Evolutionary conservation across 35 echinoderm and acorn worm genomes (phyloP), one percentile per base, ranked within the genome.

Genomic region (Apostichopus japonicus): DNA sequence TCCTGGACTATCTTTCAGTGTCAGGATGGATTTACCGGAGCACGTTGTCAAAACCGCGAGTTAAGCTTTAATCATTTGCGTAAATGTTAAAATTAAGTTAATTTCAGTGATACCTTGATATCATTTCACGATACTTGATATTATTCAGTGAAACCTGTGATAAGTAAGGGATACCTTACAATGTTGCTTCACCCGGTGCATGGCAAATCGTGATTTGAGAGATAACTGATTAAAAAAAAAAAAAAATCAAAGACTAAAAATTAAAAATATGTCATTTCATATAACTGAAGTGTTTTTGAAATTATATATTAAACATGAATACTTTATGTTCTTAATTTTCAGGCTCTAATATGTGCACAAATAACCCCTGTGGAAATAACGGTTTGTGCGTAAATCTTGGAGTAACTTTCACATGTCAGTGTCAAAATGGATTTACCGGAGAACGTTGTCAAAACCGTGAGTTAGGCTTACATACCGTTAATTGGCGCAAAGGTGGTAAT

Each of bases 351-450:
- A 6, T 55, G 8, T 83, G 79, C 54, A 11, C 79, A 1, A 17
- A 17, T 17, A 83, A 83, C n/a, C 79, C 79, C 8, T 83, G 51
- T 54, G 79, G 22, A 52, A 11, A 83, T 54, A 83, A 83, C 54
- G 33, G 79, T 54, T 19, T 17, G 13, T 83, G 79, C 19, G 54
- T 44, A 54, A 83, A 83, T n/a, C 54, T 83, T 83, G 19, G 44
- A 44, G 15, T 54, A 53, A 53, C 44, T 54, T 83, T 83, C 79
- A 83, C 54, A 19, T 33, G 79, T n/a, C 24, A 83, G 19, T 83
- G 79, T 25, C 33, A 54, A 4, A 33, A 33, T 33, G 27, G 27
- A 10, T 53, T 53, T 16, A 83, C 79, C 7, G 24, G 51, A 83
- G 33, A 83, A 17, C 10, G 33, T 54, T 83, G 79, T 83, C 9